A percentile compares a stretch with the other conserved stretches of the same genome.
Conservation (phyloP, 1,140 invertebrate species). For the Zophobas atratus region DNA sequence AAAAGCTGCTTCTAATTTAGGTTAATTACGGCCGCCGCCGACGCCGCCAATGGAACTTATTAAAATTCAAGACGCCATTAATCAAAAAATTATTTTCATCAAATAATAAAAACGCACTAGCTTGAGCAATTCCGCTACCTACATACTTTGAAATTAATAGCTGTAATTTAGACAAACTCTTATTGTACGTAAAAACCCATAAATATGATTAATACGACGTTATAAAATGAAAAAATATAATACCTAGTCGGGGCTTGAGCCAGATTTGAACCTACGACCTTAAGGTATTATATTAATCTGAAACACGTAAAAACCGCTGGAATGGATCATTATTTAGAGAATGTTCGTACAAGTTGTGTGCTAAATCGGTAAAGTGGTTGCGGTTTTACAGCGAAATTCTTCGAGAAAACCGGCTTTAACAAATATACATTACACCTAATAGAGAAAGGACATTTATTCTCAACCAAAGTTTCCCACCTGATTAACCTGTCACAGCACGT, state of each 20-base stretch:
- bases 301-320: slow-evolving; percentile 18
- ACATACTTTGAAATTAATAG: slow-evolving; percentile 35
- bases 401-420: slow-evolving; percentile 29
- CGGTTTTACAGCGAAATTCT: slow-evolving; percentile 27
- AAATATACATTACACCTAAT: background rate
- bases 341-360: slow-evolving; percentile 32
- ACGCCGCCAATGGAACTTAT: slow-evolving; percentile 2
- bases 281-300: slow-evolving; percentile 24
- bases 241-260: background rate
- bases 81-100: slow-evolving; percentile 32
- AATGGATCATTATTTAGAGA: slow-evolving; percentile 30
- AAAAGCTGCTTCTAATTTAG: slow-evolving; percentile 37
- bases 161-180: slow-evolving; percentile 32
- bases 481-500: slow-evolving; percentile 14
- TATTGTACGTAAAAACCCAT: slow-evolving; percentile 24
- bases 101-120: slow-evolving; percentile 5
- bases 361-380: slow-evolving; percentile 47
- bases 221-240: slow-evolving; percentile 30
- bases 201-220: slow-evolving; percentile 26
- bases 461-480: slow-evolving; percentile 11
- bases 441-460: slow-evolving; percentile 24
- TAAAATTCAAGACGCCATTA: slow-evolving; percentile 36
- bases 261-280: slow-evolving; percentile 19
- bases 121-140: slow-evolving; percentile 18
- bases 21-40: slow-evolving; percentile 18